phyloP scores from a whole-genome alignment of 2,888 invertebrate species.

The Perdita meconis region DNA sequence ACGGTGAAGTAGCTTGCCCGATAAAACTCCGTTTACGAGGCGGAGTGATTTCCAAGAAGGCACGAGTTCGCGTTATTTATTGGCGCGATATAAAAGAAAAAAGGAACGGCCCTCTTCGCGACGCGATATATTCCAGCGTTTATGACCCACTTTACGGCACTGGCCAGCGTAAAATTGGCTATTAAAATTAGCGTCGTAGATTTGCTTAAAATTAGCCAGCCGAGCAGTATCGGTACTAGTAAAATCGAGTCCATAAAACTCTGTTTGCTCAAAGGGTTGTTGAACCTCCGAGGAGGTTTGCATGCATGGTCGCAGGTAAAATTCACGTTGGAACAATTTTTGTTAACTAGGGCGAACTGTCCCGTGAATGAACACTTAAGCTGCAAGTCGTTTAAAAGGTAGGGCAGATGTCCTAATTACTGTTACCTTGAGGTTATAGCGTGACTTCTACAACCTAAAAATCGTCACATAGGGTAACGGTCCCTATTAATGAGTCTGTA shows the following conservation, averaged over 20 bases:
- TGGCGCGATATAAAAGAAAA: slow-evolving; percentile 17
- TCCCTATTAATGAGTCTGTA: too few relatives aligned
- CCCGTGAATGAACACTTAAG: too few relatives aligned
- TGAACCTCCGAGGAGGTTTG: slow-evolving; percentile 22
- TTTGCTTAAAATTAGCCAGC: slow-evolving; percentile 32
- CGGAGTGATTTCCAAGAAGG: slow-evolving; percentile 20
- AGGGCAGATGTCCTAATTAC: too few relatives aligned
- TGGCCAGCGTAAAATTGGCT: slow-evolving; percentile 37
- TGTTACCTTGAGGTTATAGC: too few relatives aligned
- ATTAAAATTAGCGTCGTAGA: slow-evolving; percentile 41
- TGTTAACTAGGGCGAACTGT: too few relatives aligned
- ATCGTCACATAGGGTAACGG: too few relatives aligned
- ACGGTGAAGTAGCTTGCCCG: slow-evolving; percentile 12
- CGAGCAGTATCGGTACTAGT: not conserved
- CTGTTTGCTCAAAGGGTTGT: slow-evolving; percentile 10
- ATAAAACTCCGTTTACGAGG: slow-evolving; percentile 47
- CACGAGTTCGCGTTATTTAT: slow-evolving; percentile 34
- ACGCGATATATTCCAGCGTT: slow-evolving; percentile 35
- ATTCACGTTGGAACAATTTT: not conserved
- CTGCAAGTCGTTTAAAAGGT: too few relatives aligned
- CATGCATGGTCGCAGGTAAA: slow-evolving; percentile 31
- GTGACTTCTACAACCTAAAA: too few relatives aligned
- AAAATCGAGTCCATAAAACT: slow-evolving; percentile 15
- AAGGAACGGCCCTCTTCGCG: too few relatives aligned
- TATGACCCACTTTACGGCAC: slow-evolving; percentile 44